Conservation (phyloP, 1,140 invertebrate species). For the Scaptomyza pallida region DNA sequence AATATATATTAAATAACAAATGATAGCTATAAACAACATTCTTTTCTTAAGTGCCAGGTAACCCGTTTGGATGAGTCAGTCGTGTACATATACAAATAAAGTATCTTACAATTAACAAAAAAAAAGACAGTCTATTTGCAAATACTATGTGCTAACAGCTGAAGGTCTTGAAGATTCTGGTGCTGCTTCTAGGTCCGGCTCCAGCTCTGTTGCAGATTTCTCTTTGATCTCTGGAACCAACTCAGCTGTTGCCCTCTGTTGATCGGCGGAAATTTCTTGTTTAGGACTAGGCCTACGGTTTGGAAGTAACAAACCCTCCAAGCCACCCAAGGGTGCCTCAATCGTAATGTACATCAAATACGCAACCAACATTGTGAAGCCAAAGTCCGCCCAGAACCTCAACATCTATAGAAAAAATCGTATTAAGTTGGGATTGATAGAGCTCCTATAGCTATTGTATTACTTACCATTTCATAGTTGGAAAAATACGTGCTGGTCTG, state of each 20-base stretch:
- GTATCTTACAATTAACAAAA: no score
- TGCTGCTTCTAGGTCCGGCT: no score
- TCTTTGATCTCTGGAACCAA: neutral
- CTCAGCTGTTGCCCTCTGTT: neutral
- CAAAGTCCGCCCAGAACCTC: constrained; percentile 64
- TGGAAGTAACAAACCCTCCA: constrained; percentile 4
- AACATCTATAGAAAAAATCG: constrained; percentile 41
- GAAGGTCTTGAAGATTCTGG: no score
- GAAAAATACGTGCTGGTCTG: constrained; percentile 62
- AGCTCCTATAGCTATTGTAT: no score
- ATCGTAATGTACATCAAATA: constrained; percentile 43
- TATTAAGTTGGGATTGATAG: neutral
- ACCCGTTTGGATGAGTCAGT: no score
- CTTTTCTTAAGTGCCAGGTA: no score
- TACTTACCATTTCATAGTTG: constrained; percentile 69
- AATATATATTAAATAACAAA: no score
- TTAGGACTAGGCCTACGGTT: neutral
- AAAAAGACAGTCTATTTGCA: no score
- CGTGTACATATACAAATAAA: no score
- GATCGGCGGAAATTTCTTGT: neutral
- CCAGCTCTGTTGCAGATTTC: no score
- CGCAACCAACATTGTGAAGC: constrained; percentile 52
- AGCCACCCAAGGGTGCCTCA: constrained; percentile 53
- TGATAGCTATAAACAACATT: no score
- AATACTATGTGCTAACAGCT: no score